Base-by-base conservation (phyloP, 2,888 invertebrate genomes). In the Myopa testacea region DNA sequence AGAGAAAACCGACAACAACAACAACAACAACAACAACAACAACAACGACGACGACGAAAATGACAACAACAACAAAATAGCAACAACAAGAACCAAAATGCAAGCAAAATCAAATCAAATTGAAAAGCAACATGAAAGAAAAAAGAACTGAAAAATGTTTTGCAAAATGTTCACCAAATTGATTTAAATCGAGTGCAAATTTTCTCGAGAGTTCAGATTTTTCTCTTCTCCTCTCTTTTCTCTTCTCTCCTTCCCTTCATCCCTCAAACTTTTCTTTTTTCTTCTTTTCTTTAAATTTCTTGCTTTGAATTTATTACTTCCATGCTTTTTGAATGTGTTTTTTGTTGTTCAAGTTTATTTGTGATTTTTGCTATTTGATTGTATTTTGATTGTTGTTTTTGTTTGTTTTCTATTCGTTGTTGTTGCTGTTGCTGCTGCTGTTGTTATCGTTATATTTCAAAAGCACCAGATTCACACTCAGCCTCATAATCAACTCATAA, bases 321-420 rank as follows among this genome's bases (percentile, higher is more conserved):
- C 37, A 63, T 63, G n/a, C 34, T 10, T 26, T 14, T 63, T 63
- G 63, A 26, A 34, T 63, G n/a, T 37, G 34, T 63, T 26, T 37
- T 26, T 63, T 63, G 34, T 6, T 63, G 34, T 63, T 63, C 37
- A 34, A 63, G 26, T 45, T 45, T 6, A 45, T 45, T 45, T 45
- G 45, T 45, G 6, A 45, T 3, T 45, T 45, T 45, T 45, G 10
- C 10, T 45, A 8, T 6, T 3, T 45, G 7, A 45, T 45, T 45
- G 45, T 37, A 63, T 63, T 63, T 62, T 34, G 62, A 4, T 62
- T 62, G 62, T 62, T n/a, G 62, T 62, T 62, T 8, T n/a, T 62
- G 4, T 62, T 45, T 62, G 62, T 19, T n/a, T 26, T 26, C 26
- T 26, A 26, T 26, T 26, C 26, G 62, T 62, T 62, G 62, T 19